phyloP scores from a whole-genome alignment of 30 jellyfish, hydroid and myxozoan genomes.

The Aurelia sp. region DNA sequence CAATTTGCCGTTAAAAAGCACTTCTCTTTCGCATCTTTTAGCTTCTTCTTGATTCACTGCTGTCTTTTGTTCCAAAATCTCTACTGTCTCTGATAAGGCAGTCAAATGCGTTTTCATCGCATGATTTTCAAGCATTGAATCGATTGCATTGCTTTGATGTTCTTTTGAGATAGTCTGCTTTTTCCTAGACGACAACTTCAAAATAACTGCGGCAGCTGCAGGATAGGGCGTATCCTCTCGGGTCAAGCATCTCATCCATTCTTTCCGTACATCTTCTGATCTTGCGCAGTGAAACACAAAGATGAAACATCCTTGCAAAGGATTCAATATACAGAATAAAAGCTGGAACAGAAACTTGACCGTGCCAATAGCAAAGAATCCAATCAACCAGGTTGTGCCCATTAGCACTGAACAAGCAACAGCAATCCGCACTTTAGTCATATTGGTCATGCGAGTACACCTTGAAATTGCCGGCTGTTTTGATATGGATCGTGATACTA shows the following conservation, averaged over 20 bases:
- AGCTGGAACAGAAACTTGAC: slow-evolving; percentile 59
- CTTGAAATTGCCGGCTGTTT: neutral
- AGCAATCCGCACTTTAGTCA: slow-evolving; percentile 53
- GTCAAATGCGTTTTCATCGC: too few species aligned
- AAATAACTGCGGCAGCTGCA: neutral
- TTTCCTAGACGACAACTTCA: too few species aligned
- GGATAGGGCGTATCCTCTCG: neutral
- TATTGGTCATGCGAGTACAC: neutral
- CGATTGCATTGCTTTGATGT: too few species aligned
- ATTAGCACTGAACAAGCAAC: slow-evolving; percentile 58
- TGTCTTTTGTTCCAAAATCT: too few species aligned
- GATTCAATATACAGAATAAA: slow-evolving; percentile 63
- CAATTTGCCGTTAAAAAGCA: too few species aligned
- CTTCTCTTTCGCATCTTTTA: too few species aligned
- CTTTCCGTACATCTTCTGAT: slow-evolving; percentile 50
- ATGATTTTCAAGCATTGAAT: too few species aligned
- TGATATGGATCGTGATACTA: neutral
- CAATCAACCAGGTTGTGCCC: slow-evolving; percentile 81
- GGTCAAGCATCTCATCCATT: slow-evolving; percentile 47
- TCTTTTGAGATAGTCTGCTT: too few species aligned
- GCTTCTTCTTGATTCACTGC: too few species aligned
- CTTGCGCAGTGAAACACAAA: slow-evolving; percentile 68
- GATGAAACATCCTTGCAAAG: slow-evolving; percentile 77
- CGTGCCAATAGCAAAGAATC: slow-evolving; percentile 73
- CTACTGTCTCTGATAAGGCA: too few species aligned